Base-by-base conservation (phyloP, 2,888 invertebrate species). In the Melieria picta region DNA sequence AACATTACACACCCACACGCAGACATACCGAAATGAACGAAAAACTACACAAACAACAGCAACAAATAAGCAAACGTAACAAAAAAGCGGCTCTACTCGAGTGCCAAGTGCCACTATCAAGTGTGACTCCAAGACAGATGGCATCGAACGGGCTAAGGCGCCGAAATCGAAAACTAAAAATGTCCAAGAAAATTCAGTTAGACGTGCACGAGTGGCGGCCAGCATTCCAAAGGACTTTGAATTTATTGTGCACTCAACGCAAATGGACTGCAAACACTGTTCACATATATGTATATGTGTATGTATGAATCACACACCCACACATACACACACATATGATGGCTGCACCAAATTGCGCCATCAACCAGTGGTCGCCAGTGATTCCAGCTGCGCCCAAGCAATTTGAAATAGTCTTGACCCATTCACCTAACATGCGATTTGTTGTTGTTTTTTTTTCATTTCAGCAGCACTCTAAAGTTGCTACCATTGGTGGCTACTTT, bases 201-300 rank as follows among this genome's bases (percentile, higher is more conserved):
- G 7, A 68, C 7, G 1, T 9, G 48, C 60, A 13, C 30, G 48
- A 48, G 56, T 46, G 11, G 43, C 11, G 47, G 43, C 50, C 43
- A 58, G 58, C 47, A 47, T 11, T 58, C 58, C 13, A 58, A 45
- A 68, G 50, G 50, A 68, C 11, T 45, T 60, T 50, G 43, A 68
- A 58, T 64, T 48, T 56, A 70, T 62, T 70, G 48, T 47, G 11
- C 55, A 52, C 65, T 70, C 63, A 60, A 57, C 42, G 30, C 55
- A 70, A 70, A 65, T 69, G 62, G 62, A 62, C 62, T 61, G 61
- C 62, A 69, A 69, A 69, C 30, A 62, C 61, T 66, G n/a, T 3
- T 13, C 16, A 30, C 58, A 58, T 58, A 58, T 13, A 42, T 30
- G 58, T 30, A 13, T 57, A 16, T 30, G 47, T 48, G n/a, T 60